Evolutionary conservation across 1,140 invertebrate species (phyloP), one percentile per base, ranked within the genome.

Genomic region (Cecropterus lyciades): DNA sequence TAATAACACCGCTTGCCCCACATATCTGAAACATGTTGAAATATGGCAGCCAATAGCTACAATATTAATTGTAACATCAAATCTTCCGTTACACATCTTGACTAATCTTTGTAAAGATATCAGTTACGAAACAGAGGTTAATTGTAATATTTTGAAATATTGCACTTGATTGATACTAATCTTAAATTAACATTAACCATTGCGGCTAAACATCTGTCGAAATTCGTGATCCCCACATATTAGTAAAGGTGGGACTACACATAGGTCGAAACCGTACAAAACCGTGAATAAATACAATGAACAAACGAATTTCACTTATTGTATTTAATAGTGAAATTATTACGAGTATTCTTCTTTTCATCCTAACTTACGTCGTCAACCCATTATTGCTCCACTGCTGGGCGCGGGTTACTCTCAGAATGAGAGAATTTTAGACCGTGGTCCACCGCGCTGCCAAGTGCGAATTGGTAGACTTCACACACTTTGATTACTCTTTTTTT

Each of bases 51-150:
- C 11, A 37, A 14, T 52, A 52, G 24, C 15, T 33, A 53, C 49
- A 52, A 33, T 33, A 52, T 52, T 52, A 52, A 52, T 33, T 30
- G 27, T 53, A 53, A 15, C 27, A 53, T 30, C 30, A 33, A 8
- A 30, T 53, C 51, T 30, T 40, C 33, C 11, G 59, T 53, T 30
- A 55, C 40, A 55, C 17, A 53, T 46, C 37, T 15, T 11, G 27
- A 8, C 37, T 43, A 42, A 10, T 11, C 16, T 30, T n/a, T 14
- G 10, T 55, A 15, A 55, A 40, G 33, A 55, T 40, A 9, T n/a
- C 7, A 51, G 24, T 45, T 20, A 30, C n/a, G 17, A 51, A 60
- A 67, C 65, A 60, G n/a, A n/a, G 49, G 56, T 45, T 60, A 59
- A 37, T 55, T 37, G 52, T 55, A 40, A 16, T 20, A 49, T 27